Evolutionary conservation across 2,797 vertebrate species (phyloP), one percentile per base, ranked within the genome.

Genomic region (Heteromormyrus szaboi): DNA sequence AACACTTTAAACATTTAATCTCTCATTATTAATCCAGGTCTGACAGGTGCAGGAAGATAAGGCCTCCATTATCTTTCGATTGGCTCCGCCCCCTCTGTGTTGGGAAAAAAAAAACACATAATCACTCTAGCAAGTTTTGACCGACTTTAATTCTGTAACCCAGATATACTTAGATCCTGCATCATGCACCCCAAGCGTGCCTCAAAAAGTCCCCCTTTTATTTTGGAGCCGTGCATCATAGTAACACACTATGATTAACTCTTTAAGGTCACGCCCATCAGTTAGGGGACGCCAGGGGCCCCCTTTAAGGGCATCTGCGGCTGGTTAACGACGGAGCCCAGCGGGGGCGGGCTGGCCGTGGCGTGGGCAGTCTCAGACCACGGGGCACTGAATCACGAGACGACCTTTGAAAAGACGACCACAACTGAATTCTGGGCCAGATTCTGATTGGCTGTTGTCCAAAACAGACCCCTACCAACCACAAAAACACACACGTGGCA

Each of bases 141-240:
- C 56, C 3, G 41, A 88, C 92, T 92, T 90, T 86, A 65, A 65
- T 62, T 68, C 88, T 85, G 91, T 25, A 91, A 91, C 89, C 9
- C 37, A 89, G 90, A 88, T 90, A 92, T 91, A 89, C 92, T 92
- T 89, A 89, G 89, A 91, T 87, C 41, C 86, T 41, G 29, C 87
- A 37, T 44, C 17, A 89, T 50, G 46, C 84, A 86, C 37, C 19
- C 86, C 51, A 50, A 44, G 50, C 29, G 19, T 50, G 86, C 89
- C 89, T 90, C 19, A 90, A 59, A 89, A 37, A 89, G n/a, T 72
- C 76, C 72, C 83, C 62, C 1, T 0, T 8, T 84, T 89, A 86
- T 46, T 50, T 72, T 87, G 6, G 14, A 83, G 76, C 17, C 5
- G 87, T 33, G 44, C 4, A 17, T 22, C 46, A 56, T 17, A n/a